These are phyloP conservation scores for Brenthis hecate DNA, from an alignment of 2,888 invertebrate species.

Conservation along the genomic window DNA sequence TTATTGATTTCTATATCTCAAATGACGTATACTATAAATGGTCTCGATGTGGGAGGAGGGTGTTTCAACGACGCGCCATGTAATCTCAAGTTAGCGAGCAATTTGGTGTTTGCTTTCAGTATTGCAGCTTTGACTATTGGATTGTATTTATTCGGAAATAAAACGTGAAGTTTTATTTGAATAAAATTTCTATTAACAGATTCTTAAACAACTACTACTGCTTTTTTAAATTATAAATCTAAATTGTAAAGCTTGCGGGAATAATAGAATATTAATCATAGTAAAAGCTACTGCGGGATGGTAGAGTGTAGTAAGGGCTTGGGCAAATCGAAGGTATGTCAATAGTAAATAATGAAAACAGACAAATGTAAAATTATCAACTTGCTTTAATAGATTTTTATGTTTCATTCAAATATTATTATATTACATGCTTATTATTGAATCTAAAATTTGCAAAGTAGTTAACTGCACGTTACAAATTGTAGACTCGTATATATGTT, in stretches of 20 bases:
- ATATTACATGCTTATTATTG: conserved; percentile 8
- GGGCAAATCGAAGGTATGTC: no score
- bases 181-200: conserved; percentile 7
- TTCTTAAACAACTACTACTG: not conserved
- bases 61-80: conserved; percentile 55
- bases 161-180: conserved; percentile 29
- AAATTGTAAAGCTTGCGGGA: no score
- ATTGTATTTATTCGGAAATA: conserved; percentile 48
- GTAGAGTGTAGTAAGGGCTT: no score
- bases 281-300: no score
- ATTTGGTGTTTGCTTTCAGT: conserved; percentile 74
- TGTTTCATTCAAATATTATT: not conserved
- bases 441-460: conserved; percentile 16
- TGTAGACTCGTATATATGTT: conserved; percentile 22
- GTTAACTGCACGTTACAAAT: conserved; percentile 26
- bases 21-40: conserved; percentile 24
- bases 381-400: not conserved
- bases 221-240: not conserved
- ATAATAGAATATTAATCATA: no score
- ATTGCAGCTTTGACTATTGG: conserved; percentile 59
- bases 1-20: no score
- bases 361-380: no score
- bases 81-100: conserved; percentile 74
- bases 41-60: conserved; percentile 36
- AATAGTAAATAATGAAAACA: no score